Evolutionary conservation across 2,113 vertebrate genomes (phyloP).

Genomic region (Carettochelys insculpta): DNA sequence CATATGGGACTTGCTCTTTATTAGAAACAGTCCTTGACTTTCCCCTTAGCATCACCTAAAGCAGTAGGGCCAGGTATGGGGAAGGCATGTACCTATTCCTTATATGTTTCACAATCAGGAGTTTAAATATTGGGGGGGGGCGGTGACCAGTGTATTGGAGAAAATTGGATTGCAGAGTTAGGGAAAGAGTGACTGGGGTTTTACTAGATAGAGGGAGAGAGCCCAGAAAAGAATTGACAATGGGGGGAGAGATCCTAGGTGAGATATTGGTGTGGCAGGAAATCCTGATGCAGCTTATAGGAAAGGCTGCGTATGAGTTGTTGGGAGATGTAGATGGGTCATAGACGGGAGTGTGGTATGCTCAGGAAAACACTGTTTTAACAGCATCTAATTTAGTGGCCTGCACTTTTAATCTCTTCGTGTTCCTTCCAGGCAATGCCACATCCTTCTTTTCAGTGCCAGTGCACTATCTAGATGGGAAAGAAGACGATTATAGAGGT

Average conservation of each 20-base stretch:
- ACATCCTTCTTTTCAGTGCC: not conserved
- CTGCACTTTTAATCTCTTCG: not conserved
- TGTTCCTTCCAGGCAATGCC: not conserved
- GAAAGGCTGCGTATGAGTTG: not conserved
- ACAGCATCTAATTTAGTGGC: not conserved
- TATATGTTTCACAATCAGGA: not conserved
- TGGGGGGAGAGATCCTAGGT: not conserved
- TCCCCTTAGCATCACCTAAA: not conserved
- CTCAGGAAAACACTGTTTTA: not conserved
- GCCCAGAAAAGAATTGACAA: not conserved
- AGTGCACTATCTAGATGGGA: not conserved
- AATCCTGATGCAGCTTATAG: not conserved
- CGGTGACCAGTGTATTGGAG: not conserved
- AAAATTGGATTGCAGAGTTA: not conserved
- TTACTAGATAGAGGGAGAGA: not conserved
- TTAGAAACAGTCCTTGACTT: not conserved
- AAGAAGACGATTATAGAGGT: not conserved
- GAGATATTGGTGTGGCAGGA: not conserved
- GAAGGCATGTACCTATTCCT: not conserved
- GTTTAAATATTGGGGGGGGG: not conserved
- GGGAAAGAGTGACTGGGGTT: not conserved
- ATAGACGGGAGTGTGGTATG: not conserved
- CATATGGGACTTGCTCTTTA: not conserved
- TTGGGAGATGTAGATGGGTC: not conserved
- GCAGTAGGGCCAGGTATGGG: not conserved